Conservation (phyloP, 2,888 invertebrate genomes). For the Mamestra brassicae region DNA sequence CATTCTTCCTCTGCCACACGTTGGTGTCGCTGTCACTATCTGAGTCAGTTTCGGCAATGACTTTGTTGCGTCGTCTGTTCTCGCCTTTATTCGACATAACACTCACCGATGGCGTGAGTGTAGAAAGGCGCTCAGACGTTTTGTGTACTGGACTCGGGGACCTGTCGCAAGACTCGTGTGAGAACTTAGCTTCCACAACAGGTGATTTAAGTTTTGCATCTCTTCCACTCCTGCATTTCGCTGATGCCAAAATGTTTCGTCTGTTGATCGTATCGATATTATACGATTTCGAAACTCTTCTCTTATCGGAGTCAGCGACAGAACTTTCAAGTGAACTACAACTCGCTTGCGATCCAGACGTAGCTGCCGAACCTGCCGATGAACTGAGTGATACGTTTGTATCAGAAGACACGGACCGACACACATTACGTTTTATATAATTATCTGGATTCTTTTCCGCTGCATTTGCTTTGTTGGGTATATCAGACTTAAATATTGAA, state of each 20-base stretch:
- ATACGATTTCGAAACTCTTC: conserved; percentile 94
- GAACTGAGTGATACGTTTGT: conserved; percentile 93
- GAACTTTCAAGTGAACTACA: conserved; percentile 92
- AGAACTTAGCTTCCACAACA: conserved; percentile 93
- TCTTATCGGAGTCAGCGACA: conserved; percentile 92
- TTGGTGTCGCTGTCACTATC: conserved; percentile 84
- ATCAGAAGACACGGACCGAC: conserved; percentile 93
- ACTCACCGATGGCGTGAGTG: conserved; percentile 89
- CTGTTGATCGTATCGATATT: conserved; percentile 96
- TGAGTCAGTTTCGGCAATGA: conserved; percentile 86
- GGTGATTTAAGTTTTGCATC: conserved; percentile 94
- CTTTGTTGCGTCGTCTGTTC: conserved; percentile 87
- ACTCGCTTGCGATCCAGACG: conserved; percentile 94
- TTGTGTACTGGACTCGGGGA: conserved; percentile 88
- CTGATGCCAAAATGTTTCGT: conserved; percentile 96
- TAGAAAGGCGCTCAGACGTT: conserved; percentile 90
- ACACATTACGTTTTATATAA: conserved; percentile 91
- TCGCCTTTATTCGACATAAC: conserved; percentile 89
- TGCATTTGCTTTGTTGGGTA: conserved; percentile 79
- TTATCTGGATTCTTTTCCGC: conserved; percentile 83
- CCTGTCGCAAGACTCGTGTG: conserved; percentile 90
- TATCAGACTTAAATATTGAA: conserved; percentile 86
- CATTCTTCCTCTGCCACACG: conserved; percentile 85
- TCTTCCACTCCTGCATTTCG: conserved; percentile 95
- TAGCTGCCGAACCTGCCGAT: conserved; percentile 93